Evolutionary conservation across 1,140 invertebrate genomes (phyloP), one percentile per base, ranked within the genome.

Genomic region (Dinoponera quadriceps): DNA sequence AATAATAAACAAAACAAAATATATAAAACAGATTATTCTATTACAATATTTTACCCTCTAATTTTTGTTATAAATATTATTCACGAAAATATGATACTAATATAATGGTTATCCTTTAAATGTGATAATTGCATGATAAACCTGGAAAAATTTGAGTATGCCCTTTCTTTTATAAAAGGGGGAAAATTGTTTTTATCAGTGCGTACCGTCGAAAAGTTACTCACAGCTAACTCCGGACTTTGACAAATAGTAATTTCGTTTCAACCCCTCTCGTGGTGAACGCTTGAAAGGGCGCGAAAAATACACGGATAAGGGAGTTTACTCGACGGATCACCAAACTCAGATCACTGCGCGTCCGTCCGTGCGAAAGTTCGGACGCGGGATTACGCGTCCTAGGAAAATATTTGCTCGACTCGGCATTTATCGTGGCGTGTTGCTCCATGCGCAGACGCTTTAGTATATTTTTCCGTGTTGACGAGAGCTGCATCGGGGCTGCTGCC

Each of bases 351-450:
- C 20, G 71, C 68, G 38, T 44, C 38, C 38, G 4, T 44, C 11
- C 7, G 38, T n/a, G 54, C 59, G 38, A 85, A 44, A 74, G 65
- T 57, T 63, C 38, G 49, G 44, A 62, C 27, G 27, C 20, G 11
- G 16, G 83, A 81, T 87, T 87, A 85, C 77, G 71, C 66, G 72
- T 63, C 85, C 83, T 85, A 74, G n/a, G 74, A 85, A 87, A 87
- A 87, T 69, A 87, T 84, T 66, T 22, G 18, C 63, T 33, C 80
- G 68, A 20, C 65, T 71, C 38, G 38, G 38, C 63, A 18, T 14
- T 59, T 22, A 18, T 29, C 62, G 54, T 51, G 33, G 38, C 22
- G 7, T n/a, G 29, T 48, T 69, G 68, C 59, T 77, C 63, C 55
- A 18, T 44, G 44, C 73, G 33, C 13, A 20, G n/a, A 48, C n/a